phyloP scores from a whole-genome alignment of 2,888 invertebrate species.

The Apodemia hepburni region DNA sequence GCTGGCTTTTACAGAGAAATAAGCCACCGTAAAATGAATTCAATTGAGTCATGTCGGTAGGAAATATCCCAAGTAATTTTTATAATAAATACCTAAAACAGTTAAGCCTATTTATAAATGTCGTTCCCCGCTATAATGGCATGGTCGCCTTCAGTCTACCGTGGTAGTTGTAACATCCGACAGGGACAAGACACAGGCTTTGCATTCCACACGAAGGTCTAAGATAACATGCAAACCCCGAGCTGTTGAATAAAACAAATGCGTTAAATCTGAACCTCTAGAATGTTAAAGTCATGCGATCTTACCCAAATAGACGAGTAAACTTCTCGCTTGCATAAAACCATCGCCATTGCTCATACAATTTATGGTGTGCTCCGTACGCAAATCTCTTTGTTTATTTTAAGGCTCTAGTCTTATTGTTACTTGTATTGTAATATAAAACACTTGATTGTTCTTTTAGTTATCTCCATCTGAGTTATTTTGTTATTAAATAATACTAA shows the following conservation, averaged over 20 bases:
- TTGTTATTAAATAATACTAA: too few species aligned
- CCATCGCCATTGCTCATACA: constrained; percentile 16
- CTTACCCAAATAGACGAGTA: constrained; percentile 21
- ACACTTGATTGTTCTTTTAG: background rate
- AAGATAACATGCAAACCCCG: constrained; percentile 37
- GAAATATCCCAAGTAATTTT: too few species aligned
- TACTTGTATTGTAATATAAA: background rate
- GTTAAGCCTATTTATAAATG: constrained; percentile 28
- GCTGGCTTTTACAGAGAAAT: too few species aligned
- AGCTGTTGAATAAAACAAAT: constrained; percentile 32
- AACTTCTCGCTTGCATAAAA: constrained; percentile 19
- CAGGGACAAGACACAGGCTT: constrained; percentile 32
- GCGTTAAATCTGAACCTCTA: constrained; percentile 29
- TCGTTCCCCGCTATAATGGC: constrained; percentile 21
- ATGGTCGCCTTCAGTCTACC: constrained; percentile 22
- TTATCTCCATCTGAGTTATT: too few species aligned
- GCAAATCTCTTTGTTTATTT: constrained; percentile 10
- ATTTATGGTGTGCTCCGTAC: constrained; percentile 21
- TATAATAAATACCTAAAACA: too few species aligned
- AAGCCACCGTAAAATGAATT: too few species aligned
- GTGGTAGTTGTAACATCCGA: constrained; percentile 25
- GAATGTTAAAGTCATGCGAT: constrained; percentile 29
- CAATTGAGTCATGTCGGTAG: too few species aligned
- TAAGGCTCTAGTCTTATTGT: background rate
- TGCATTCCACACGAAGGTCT: constrained; percentile 39